Base-by-base conservation (phyloP, 1,140 invertebrate genomes). In the Solenopsis invicta region DNA sequence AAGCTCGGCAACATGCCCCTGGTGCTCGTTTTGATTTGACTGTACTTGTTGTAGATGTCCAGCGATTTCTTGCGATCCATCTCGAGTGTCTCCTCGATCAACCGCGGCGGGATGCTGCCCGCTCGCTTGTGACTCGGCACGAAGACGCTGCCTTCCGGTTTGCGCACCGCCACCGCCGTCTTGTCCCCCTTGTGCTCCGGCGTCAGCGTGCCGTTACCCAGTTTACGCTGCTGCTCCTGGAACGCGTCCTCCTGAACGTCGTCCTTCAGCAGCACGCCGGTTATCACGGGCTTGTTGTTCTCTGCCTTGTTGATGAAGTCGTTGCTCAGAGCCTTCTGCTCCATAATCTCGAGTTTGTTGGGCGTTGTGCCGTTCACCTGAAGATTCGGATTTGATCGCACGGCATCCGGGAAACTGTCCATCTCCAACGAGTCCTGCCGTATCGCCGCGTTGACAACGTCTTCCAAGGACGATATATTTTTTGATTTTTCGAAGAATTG, bases 281-380 rank as follows among this genome's bases (percentile, higher is more conserved):
- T 97, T 29, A 97, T 97, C 12, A 97, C 96, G 2, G 97, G 97
- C 84, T 96, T 97, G 80, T 96, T 96, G n/a, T 94, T 94, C 62
- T 96, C 95, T 29, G 94, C 95, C 87, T 96, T 94, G 1, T 95
- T 94, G 4, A 94, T 91, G 34, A 90, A 80, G n/a, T 94, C 92
- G 54, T 90, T 93, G 54, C 87, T 91, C 72, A 94, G 59, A n/a
- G 87, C 89, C 62, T 92, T 93, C 13, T 91, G 91, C 61, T 95
- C 93, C 87, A 90, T 91, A 2, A 82, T 78, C 13, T 94, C 93
- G 12, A 91, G 78, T 41, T 93, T 92, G 16, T 92, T 93, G 16
- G 89, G 89, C 1, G 90, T 94, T 8, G 89, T 76, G 9, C 94
- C 94, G 87, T 94, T 95, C 48, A 93, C 88, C 59, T 93, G 93